phyloP scores from a whole-genome alignment of 2,797 vertebrate species.

The Aeoliscus strigatus region DNA sequence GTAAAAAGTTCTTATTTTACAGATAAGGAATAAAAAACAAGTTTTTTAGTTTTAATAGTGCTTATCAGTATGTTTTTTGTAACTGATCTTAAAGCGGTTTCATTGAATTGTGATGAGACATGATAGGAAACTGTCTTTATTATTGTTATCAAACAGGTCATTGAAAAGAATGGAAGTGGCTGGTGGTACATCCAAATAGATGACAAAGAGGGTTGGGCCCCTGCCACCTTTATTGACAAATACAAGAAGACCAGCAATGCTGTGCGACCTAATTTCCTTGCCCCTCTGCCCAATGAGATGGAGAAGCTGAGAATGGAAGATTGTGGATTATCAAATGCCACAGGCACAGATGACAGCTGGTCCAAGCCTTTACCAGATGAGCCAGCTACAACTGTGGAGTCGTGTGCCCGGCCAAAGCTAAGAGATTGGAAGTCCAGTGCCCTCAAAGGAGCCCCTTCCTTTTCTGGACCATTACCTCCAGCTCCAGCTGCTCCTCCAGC shows the following conservation, averaged over 20 bases:
- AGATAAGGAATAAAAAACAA: too few species aligned
- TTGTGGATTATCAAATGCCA: slow-evolving; percentile 27
- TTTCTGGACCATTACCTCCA: slow-evolving; percentile 69
- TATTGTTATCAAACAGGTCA: slow-evolving; percentile 76
- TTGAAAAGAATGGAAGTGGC: slow-evolving; percentile 94
- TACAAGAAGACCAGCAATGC: slow-evolving; percentile 97
- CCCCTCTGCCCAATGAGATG: slow-evolving; percentile 88
- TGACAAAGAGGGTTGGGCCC: slow-evolving; percentile 97
- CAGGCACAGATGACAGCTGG: slow-evolving; percentile 65
- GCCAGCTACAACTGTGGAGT: slow-evolving; percentile 74
- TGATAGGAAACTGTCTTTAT: too few species aligned
- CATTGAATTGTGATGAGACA: too few species aligned
- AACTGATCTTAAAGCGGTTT: too few species aligned
- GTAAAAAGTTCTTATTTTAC: slow-evolving; percentile 61
- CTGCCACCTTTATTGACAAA: slow-evolving; percentile 94
- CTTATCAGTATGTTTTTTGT: too few species aligned
- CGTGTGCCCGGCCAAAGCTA: slow-evolving; percentile 76
- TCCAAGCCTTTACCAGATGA: slow-evolving; percentile 90
- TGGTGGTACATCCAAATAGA: slow-evolving; percentile 99
- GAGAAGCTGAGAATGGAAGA: slow-evolving; percentile 81
- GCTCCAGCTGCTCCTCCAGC: slow-evolving; percentile 68
- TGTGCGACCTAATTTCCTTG: slow-evolving; percentile 89
- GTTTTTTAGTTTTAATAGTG: too few species aligned
- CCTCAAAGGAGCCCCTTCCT: slow-evolving; percentile 54
- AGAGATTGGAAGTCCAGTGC: slow-evolving; percentile 86